These are phyloP conservation scores for Caranx melampygus DNA, from an alignment of 2,113 vertebrate species.

Conservation along the genomic window DNA sequence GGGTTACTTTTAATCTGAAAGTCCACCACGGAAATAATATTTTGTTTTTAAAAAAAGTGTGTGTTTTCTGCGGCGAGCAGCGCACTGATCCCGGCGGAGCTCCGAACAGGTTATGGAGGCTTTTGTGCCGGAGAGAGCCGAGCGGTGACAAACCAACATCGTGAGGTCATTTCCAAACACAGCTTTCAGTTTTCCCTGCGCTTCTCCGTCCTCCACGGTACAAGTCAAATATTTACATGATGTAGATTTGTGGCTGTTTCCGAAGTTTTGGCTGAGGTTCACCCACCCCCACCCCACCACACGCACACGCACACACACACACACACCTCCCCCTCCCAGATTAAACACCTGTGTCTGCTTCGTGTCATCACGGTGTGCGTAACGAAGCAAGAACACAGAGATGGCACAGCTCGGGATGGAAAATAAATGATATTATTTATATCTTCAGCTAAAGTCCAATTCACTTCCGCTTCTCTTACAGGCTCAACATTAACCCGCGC, in stretches of 20 bases:
- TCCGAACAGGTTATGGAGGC: constrained; percentile 29
- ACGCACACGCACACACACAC: no score
- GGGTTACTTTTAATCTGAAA: neutral
- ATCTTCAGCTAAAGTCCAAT: neutral
- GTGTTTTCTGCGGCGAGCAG: neutral
- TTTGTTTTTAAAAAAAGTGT: neutral
- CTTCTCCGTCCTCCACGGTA: neutral
- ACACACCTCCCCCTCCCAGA: no score
- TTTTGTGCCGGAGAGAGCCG: constrained; percentile 45
- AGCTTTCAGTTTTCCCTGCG: constrained; percentile 31
- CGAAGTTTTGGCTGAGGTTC: neutral
- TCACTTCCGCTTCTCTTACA: neutral
- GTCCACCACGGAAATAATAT: neutral
- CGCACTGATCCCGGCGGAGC: constrained; percentile 11
- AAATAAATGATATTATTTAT: neutral
- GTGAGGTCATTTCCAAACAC: constrained; percentile 69
- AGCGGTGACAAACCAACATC: constrained; percentile 51
- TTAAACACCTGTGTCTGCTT: constrained; percentile 45
- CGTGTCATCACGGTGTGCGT: constrained; percentile 27
- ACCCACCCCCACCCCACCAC: no score
- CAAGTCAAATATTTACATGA: constrained; percentile 16
- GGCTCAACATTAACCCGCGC: neutral
- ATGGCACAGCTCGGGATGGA: neutral
- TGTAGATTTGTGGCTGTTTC: neutral
- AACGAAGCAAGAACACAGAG: constrained; percentile 32